Conservation (phyloP, 2,113 vertebrate genomes). For the Cathartes aura region DNA sequence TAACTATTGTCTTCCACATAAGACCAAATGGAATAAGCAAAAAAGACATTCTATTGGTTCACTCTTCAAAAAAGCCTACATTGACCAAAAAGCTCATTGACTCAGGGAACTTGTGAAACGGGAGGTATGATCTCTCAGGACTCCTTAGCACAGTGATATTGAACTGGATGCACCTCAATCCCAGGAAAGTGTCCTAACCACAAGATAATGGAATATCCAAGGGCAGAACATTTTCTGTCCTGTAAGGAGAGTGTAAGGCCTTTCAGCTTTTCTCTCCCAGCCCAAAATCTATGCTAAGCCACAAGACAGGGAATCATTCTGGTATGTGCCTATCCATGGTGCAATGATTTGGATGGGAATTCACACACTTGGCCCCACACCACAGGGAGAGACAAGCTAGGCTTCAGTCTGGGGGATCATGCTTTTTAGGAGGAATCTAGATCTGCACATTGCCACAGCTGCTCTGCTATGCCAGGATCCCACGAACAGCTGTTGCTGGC, state of each 20-base stretch:
- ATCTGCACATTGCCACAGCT: not conserved
- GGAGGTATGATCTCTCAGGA: not conserved
- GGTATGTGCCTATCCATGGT: too few relatives aligned
- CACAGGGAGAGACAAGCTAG: not conserved
- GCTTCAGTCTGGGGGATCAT: not conserved
- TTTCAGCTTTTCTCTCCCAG: not conserved
- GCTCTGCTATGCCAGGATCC: not conserved
- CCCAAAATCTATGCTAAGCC: not conserved
- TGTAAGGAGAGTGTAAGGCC: not conserved
- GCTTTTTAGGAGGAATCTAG: not conserved
- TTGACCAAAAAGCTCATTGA: not conserved
- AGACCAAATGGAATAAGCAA: not conserved
- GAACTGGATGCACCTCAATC: not conserved
- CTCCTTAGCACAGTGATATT: not conserved
- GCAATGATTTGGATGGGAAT: accelerated
- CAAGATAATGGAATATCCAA: not conserved
- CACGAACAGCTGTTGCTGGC: not conserved
- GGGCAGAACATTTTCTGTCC: not conserved
- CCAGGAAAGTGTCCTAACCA: not conserved
- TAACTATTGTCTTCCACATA: not conserved
- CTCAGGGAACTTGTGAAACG: not conserved
- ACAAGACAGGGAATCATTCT: not conserved
- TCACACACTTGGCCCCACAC: not conserved
- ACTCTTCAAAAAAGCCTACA: not conserved
- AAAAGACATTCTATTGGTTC: not conserved